A percentile compares a stretch with the other conserved stretches of the same genome.
Evolutionary conservation across 1,140 invertebrate genomes (phyloP).

Genomic region (Bactericera cockerelli): DNA sequence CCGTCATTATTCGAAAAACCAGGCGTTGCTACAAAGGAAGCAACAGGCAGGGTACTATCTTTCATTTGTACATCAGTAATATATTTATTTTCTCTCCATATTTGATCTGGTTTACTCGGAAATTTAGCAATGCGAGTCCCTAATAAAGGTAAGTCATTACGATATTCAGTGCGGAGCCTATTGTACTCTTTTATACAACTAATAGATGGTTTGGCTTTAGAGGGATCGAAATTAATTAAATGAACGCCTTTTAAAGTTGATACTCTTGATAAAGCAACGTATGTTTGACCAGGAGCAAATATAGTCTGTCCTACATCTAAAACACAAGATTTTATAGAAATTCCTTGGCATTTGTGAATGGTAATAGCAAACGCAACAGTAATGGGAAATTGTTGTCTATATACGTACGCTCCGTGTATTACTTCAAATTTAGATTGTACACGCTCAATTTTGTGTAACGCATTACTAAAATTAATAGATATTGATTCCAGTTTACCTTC

Average conservation of each 20-base stretch:
- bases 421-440: slow-evolving; percentile 25
- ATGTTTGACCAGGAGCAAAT: slow-evolving; percentile 27
- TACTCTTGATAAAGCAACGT: slow-evolving; percentile 28
- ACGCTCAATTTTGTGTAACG: slow-evolving; percentile 20
- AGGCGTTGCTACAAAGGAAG: not conserved
- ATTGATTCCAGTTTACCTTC: slow-evolving; percentile 21
- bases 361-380: slow-evolving; percentile 28
- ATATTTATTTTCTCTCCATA: not conserved
- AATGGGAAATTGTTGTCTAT: slow-evolving; percentile 29
- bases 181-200: not conserved
- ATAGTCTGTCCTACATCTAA: slow-evolving; percentile 25
- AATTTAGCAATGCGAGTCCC: not conserved
- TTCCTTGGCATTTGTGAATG: slow-evolving; percentile 29
- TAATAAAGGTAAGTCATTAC: not conserved
- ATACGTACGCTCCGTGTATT: slow-evolving; percentile 23
- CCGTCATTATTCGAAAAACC: slow-evolving; percentile 16
- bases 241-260: slow-evolving; percentile 23
- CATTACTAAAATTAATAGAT: slow-evolving; percentile 15
- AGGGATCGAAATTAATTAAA: slow-evolving; percentile 11
- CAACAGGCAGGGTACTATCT: not conserved
- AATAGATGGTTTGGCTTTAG: not conserved
- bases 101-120: not conserved
- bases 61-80: not conserved
- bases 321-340: slow-evolving; percentile 26
- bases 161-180: not conserved